A percentile compares a stretch with the other conserved stretches of the same genome.
Evolutionary conservation across 2,888 invertebrate species (phyloP).

Genomic region (Calephelis perditalis): DNA sequence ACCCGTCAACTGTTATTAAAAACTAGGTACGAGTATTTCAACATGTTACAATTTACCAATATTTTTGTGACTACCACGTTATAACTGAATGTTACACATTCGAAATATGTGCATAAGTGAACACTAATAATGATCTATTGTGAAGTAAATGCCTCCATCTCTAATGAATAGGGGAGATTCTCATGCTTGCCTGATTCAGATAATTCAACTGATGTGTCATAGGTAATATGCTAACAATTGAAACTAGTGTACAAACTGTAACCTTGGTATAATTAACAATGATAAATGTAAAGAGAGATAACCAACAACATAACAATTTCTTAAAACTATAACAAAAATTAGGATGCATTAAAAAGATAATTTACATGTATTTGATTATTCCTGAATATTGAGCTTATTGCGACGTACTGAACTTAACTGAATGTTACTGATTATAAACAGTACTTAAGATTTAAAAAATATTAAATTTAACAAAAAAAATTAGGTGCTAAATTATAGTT

Average conservation of each 20-base stretch:
- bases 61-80: background rate
- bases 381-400: too few species aligned
- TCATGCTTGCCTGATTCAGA: slow-evolving; percentile 7
- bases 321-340: too few species aligned
- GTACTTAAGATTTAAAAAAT: too few species aligned
- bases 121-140: slow-evolving; percentile 20
- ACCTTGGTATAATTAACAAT: slow-evolving; percentile 5
- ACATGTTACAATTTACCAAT: too few species aligned
- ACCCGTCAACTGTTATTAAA: too few species aligned
- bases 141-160: slow-evolving; percentile 18
- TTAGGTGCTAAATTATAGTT: too few species aligned
- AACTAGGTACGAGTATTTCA: too few species aligned
- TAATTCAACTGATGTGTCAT: slow-evolving; percentile 8
- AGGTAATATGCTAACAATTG: slow-evolving; percentile 4
- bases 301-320: background rate
- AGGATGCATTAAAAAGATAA: too few species aligned
- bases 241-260: background rate
- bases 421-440: too few species aligned
- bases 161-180: slow-evolving; percentile 13
- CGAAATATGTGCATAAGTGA: slow-evolving; percentile 10
- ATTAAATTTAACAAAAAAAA: too few species aligned
- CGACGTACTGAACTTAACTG: too few species aligned
- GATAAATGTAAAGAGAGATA: background rate
- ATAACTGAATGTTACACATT: slow-evolving; percentile 9
- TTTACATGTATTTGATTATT: too few species aligned